Evolutionary conservation across 2,113 vertebrate species (phyloP).

Genomic region (Myxocyprinus asiaticus): DNA sequence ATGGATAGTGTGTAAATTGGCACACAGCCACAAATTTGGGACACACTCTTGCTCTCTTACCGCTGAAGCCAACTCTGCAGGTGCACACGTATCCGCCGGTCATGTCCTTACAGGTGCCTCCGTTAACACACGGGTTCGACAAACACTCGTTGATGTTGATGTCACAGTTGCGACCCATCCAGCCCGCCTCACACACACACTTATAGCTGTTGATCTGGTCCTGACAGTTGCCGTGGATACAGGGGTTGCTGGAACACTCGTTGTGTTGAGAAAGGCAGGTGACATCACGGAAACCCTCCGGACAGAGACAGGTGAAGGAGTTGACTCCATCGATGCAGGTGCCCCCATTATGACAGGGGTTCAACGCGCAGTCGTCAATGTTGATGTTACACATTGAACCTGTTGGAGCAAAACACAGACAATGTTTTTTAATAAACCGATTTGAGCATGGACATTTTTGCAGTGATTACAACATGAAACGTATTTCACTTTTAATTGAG

Average conservation of each 20-base stretch:
- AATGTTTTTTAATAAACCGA: not conserved
- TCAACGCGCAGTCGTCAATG: conserved; percentile 85
- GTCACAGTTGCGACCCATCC: conserved; percentile 90
- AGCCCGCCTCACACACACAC: conserved; percentile 88
- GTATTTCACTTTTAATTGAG: too few relatives aligned
- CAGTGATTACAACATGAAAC: too few relatives aligned
- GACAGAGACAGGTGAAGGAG: conserved; percentile 87
- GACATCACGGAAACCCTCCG: conserved; percentile 87
- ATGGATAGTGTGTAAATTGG: not conserved
- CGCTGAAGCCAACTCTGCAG: conserved; percentile 89
- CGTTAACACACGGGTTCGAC: conserved; percentile 92
- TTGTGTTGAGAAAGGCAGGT: conserved; percentile 92
- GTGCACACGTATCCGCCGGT: conserved; percentile 91
- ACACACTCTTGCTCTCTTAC: conserved; percentile 67
- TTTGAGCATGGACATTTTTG: not conserved
- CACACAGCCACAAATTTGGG: not conserved
- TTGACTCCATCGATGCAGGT: conserved; percentile 87
- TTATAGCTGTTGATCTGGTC: conserved; percentile 89
- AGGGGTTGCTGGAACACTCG: conserved; percentile 92
- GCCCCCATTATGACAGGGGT: conserved; percentile 90
- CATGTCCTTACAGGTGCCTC: conserved; percentile 94
- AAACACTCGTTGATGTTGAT: conserved; percentile 89
- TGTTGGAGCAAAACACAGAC: conserved; percentile 51
- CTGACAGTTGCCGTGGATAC: conserved; percentile 86
- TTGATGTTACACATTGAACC: conserved; percentile 91